phyloP scores from a whole-genome alignment of 2,888 invertebrate species.

The Standfussiana lucernea region DNA sequence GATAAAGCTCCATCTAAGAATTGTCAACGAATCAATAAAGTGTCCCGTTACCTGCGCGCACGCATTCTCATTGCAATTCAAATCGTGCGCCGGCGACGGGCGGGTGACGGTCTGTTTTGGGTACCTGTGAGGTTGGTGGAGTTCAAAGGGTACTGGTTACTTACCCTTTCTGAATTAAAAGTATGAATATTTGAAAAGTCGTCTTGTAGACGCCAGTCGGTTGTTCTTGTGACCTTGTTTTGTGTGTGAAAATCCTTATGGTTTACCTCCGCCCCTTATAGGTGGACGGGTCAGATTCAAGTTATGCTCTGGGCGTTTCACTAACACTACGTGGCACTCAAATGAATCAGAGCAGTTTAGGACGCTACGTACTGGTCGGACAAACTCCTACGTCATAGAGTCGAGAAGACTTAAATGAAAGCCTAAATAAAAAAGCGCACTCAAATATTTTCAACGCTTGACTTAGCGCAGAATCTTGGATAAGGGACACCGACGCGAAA shows the following conservation, averaged over 20 bases:
- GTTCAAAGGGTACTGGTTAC: slow-evolving; percentile 43
- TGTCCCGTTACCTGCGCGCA: slow-evolving; percentile 68
- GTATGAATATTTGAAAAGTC: not conserved
- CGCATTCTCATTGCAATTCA: slow-evolving; percentile 77
- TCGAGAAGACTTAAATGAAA: not conserved
- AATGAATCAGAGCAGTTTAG: not conserved
- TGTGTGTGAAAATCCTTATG: not conserved
- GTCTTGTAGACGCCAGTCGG: not conserved
- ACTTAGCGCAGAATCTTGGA: not conserved
- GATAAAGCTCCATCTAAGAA: slow-evolving; percentile 54
- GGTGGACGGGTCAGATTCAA: not conserved
- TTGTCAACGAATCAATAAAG: slow-evolving; percentile 71
- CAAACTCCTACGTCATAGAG: not conserved
- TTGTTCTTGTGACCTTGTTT: not conserved
- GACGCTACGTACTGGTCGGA: not conserved
- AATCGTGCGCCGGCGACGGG: slow-evolving; percentile 60
- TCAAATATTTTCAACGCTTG: too few relatives aligned
- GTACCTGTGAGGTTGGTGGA: slow-evolving; percentile 3
- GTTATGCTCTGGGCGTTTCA: not conserved
- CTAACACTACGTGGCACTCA: not conserved
- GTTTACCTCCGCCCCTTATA: not conserved
- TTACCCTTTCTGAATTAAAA: not conserved
- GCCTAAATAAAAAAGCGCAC: too few relatives aligned
- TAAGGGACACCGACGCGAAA: too few relatives aligned
- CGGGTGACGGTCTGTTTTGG: slow-evolving; percentile 54